Percentiles rank a stretch among this genome's conserved stretches.
Evolutionary conservation across 2,113 vertebrate species (phyloP).

Genomic region (Tychaedon coryphoeus): DNA sequence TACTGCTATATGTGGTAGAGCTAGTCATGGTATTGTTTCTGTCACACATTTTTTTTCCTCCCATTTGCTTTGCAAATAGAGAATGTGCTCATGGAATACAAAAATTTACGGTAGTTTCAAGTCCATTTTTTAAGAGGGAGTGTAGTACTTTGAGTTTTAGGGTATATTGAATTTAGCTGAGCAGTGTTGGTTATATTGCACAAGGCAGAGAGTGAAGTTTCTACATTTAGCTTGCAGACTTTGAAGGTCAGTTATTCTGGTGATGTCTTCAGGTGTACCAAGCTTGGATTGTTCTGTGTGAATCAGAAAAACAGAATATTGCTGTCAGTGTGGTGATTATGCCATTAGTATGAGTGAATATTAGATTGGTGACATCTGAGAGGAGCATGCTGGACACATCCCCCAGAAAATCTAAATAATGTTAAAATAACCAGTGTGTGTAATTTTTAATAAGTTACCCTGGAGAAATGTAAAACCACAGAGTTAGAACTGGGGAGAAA

Average conservation of each 20-base stretch:
- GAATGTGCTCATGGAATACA: neutral
- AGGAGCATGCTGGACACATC: neutral
- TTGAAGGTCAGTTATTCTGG: neutral
- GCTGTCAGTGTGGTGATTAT: neutral
- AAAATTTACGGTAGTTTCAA: neutral
- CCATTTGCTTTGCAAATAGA: neutral
- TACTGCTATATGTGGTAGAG: neutral
- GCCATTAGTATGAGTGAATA: neutral
- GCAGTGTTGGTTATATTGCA: neutral
- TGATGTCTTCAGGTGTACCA: neutral
- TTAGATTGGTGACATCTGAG: neutral
- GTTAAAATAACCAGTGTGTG: neutral
- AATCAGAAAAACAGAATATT: neutral
- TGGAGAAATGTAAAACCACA: neutral
- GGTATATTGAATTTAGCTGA: neutral
- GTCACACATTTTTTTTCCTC: neutral
- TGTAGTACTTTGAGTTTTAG: neutral
- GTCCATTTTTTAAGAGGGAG: neutral
- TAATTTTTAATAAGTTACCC: neutral
- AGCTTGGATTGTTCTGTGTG: neutral
- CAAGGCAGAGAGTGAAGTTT: neutral
- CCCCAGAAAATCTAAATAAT: neutral
- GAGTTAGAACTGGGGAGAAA: neutral
- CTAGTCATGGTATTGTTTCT: neutral
- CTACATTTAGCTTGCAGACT: fast-evolving